Conservation (phyloP, 2,888 invertebrate genomes). For the Synergus laeviventris region DNA sequence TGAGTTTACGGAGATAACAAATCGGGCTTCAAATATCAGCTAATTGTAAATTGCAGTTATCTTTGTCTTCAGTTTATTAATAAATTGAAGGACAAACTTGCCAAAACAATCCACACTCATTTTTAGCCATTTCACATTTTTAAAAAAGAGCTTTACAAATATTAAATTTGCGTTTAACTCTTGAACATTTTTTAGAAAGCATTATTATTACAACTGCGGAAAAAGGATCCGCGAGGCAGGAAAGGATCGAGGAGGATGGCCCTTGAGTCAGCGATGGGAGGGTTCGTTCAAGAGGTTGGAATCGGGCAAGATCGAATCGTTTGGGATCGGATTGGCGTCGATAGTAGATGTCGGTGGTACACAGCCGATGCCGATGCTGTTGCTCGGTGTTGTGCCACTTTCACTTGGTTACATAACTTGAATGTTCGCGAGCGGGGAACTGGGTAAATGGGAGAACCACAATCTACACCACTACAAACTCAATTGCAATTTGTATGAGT, state of each 20-base stretch:
- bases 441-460: slow-evolving; percentile 76
- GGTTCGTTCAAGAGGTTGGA: slow-evolving; percentile 17
- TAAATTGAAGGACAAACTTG: slow-evolving; percentile 13
- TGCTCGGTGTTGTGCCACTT: slow-evolving; percentile 74
- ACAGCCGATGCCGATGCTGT: slow-evolving; percentile 63
- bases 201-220: background rate
- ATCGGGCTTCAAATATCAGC: slow-evolving; percentile 3
- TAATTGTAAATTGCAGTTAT: slow-evolving; percentile 14
- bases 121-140: slow-evolving; percentile 1
- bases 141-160: background rate
- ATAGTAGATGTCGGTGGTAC: slow-evolving; percentile 61
- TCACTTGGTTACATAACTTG: slow-evolving; percentile 76
- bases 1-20: slow-evolving; percentile 11
- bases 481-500: slow-evolving; percentile 40
- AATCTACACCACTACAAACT: slow-evolving; percentile 66
- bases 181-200: too few relatives aligned
- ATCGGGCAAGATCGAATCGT: slow-evolving; percentile 37
- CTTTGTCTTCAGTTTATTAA: slow-evolving; percentile 20
- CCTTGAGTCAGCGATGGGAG: slow-evolving; percentile 26
- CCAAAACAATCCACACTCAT: slow-evolving; percentile 13
- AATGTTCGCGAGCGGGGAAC: slow-evolving; percentile 70
- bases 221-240: slow-evolving; percentile 39
- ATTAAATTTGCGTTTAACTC: slow-evolving; percentile 46
- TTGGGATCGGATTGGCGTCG: slow-evolving; percentile 50
- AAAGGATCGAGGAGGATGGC: slow-evolving; percentile 35